Percentiles rank a stretch among this genome's conserved stretches.
Evolutionary conservation across 2,797 vertebrate species (phyloP).

Genomic region (Helicolenus hilgendorfi): DNA sequence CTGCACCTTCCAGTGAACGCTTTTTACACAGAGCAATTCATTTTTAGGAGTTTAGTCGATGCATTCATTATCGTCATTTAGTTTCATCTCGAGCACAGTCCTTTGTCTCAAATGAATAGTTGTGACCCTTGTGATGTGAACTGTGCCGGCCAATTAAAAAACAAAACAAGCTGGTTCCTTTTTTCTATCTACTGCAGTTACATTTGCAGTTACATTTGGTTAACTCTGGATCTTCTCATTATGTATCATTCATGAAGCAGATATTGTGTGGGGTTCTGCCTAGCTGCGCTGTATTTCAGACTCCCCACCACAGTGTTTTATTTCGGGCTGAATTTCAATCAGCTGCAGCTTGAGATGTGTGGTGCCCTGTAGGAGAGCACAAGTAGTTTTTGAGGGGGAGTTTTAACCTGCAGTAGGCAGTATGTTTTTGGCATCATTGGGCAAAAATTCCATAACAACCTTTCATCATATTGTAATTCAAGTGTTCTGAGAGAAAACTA

Average conservation of each 20-base stretch:
- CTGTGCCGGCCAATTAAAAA: neutral
- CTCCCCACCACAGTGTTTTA: neutral
- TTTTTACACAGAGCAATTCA: neutral
- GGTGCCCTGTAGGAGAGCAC: neutral
- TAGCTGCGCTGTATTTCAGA: neutral
- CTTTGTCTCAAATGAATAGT: neutral
- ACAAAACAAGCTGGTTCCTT: neutral
- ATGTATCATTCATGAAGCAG: neutral
- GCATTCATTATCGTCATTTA: neutral
- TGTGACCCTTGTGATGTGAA: neutral
- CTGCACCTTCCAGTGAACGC: neutral
- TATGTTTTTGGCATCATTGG: too few species aligned
- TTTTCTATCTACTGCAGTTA: neutral
- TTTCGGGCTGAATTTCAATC: neutral
- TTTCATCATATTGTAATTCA: too few species aligned
- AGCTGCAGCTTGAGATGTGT: neutral
- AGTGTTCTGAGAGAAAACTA: too few species aligned
- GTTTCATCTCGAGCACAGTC: neutral
- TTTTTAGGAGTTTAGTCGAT: neutral
- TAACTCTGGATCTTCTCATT: neutral
- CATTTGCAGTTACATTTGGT: neutral
- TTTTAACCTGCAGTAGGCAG: neutral
- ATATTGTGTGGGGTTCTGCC: neutral
- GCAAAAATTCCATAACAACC: too few species aligned
- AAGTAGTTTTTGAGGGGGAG: neutral